Evolutionary conservation across 2,113 vertebrate genomes (phyloP).

Genomic region (Amphiprion percula): DNA sequence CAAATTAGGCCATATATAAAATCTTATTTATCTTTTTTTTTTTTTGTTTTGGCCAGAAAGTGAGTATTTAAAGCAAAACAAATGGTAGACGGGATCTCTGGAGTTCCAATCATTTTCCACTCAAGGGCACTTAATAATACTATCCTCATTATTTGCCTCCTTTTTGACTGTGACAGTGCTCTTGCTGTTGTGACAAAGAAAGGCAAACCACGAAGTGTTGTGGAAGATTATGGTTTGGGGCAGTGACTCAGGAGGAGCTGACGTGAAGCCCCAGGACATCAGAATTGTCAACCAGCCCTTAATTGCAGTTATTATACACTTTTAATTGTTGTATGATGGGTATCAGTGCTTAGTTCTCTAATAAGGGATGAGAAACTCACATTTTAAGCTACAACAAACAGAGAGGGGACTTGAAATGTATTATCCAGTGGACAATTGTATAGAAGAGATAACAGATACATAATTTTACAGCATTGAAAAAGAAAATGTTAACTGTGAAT

Average conservation of each 20-base stretch:
- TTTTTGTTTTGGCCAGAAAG: background rate
- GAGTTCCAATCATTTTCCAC: constrained; percentile 28
- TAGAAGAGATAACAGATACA: background rate
- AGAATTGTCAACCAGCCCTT: constrained; percentile 72
- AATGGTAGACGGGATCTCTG: too few relatives aligned
- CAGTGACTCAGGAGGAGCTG: constrained; percentile 79
- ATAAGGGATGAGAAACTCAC: constrained; percentile 63
- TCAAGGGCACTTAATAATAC: constrained; percentile 56
- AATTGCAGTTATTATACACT: constrained; percentile 84
- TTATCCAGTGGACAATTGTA: constrained; percentile 13
- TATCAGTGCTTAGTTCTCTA: constrained; percentile 64
- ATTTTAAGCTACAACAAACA: constrained; percentile 62
- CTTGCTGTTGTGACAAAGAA: constrained; percentile 57
- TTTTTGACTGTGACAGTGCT: constrained; percentile 54
- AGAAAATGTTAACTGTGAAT: too few relatives aligned
- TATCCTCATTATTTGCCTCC: constrained; percentile 39
- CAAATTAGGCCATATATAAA: background rate
- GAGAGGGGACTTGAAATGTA: constrained; percentile 24
- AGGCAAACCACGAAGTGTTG: constrained; percentile 60
- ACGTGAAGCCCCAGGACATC: constrained; percentile 68
- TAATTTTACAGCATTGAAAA: too few relatives aligned
- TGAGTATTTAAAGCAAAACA: background rate
- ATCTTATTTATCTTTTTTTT: too few relatives aligned
- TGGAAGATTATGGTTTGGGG: constrained; percentile 81
- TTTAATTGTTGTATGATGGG: constrained; percentile 80